Evolutionary conservation across 2,113 vertebrate genomes (phyloP).

Genomic region (Gambusia holbrooki): DNA sequence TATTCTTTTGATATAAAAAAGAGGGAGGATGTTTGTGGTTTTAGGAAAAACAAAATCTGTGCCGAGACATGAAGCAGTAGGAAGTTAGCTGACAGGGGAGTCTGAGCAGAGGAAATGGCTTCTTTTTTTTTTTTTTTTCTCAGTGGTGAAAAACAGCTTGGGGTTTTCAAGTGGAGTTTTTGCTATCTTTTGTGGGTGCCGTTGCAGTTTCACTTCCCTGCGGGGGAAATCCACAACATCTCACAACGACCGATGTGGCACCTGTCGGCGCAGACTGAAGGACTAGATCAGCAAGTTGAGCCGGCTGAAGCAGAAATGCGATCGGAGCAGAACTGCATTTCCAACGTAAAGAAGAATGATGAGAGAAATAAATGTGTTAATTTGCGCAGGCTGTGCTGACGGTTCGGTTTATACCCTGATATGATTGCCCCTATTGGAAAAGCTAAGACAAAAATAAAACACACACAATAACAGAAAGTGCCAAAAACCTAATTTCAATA

Average conservation of each 20-base stretch:
- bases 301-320: not conserved
- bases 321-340: conserved; percentile 1
- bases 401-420: conserved; percentile 41
- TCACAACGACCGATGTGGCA: conserved; percentile 29
- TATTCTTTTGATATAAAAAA: not conserved
- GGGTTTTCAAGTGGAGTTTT: conserved; percentile 63
- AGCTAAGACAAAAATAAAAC: conserved; percentile 24
- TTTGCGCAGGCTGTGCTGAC: not conserved
- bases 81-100: conserved; percentile 37
- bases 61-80: not conserved
- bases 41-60: conserved; percentile 1
- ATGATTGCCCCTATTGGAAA: conserved; percentile 63
- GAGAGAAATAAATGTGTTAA: not conserved
- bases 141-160: conserved; percentile 24
- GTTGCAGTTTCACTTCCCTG: conserved; percentile 62
- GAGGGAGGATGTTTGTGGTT: not conserved
- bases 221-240: conserved; percentile 53
- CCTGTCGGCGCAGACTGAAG: conserved; percentile 25
- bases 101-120: conserved; percentile 33
- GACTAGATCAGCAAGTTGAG: not conserved
- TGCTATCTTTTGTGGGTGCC: conserved; percentile 19
- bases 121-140: not conserved
- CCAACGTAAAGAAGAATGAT: not conserved
- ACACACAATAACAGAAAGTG: conserved; percentile 73
- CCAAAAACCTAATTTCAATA: conserved; percentile 66